Percentiles rank a stretch among this genome's conserved stretches.
phyloP scores from a whole-genome alignment of 2,888 invertebrate genomes.

The Lypha dubia region DNA sequence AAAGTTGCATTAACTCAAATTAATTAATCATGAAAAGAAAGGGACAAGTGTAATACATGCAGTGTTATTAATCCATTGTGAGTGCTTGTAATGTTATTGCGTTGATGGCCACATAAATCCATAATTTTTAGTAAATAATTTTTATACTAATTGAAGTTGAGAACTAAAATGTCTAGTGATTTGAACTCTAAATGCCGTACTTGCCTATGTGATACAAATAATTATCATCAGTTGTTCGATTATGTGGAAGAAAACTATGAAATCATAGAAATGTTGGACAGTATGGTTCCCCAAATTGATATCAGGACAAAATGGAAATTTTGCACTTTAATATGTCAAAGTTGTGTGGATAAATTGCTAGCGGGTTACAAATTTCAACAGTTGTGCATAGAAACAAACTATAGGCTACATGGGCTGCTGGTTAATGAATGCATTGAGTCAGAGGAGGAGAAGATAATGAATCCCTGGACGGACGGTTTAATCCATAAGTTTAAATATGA shows the following conservation, averaged over 20 bases:
- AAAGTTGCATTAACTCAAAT: no score
- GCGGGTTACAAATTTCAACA: slow-evolving; percentile 84
- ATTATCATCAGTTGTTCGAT: slow-evolving; percentile 37
- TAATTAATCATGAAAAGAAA: no score
- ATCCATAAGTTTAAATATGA: neutral
- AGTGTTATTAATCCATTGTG: no score
- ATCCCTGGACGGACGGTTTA: slow-evolving; percentile 44
- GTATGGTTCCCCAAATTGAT: slow-evolving; percentile 51
- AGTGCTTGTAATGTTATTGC: no score
- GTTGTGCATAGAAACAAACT: slow-evolving; percentile 84
- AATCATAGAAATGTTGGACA: slow-evolving; percentile 58
- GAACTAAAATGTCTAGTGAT: slow-evolving; percentile 33
- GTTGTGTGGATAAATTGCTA: slow-evolving; percentile 84
- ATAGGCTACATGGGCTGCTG: slow-evolving; percentile 76
- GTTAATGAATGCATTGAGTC: slow-evolving; percentile 10
- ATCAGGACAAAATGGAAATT: slow-evolving; percentile 30
- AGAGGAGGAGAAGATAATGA: slow-evolving; percentile 8
- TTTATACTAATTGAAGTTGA: no score
- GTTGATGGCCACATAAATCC: no score
- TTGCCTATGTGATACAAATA: slow-evolving; percentile 30
- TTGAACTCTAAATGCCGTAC: slow-evolving; percentile 52
- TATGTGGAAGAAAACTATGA: slow-evolving; percentile 56
- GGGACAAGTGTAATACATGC: no score
- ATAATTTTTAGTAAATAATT: no score
- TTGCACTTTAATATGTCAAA: slow-evolving; percentile 42